Evolutionary conservation across 2,888 invertebrate genomes (phyloP), one percentile per base, ranked within the genome.

Genomic region (Hypselothyrea guttata): DNA sequence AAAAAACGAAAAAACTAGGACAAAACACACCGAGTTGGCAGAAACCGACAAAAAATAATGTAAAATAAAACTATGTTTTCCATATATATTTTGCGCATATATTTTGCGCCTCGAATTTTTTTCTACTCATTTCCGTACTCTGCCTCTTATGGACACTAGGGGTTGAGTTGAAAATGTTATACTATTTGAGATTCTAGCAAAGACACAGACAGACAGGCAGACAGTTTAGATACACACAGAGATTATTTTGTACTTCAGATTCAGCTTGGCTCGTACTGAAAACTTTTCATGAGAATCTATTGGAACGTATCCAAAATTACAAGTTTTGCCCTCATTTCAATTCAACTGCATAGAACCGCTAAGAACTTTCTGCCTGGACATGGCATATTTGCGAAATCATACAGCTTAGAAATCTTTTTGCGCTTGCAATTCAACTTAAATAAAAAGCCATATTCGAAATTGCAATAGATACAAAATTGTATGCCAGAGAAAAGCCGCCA

Each of bases 241-340:
- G 51, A 69, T 64, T 66, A 58, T 64, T 66, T 46, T 82, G 45
- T 45, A 58, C 62, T 66, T 66, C 35, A 60, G 46, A 38, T 11
- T 48, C 5, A 44, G 66, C 40, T 47, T 47, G 15, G 46, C 33
- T 33, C 47, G 41, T 35, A 41, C 44, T 40, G 35, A 55, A 60
- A 73, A 55, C 53, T 72, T 73, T 63, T 71, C 61, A 54, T 18
- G 35, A 54, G 55, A 65, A 72, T 65, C 66, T 63, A 70, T 87
- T 86, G 86, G 86, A 87, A 71, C 59, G 49, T 73, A 75, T 87
- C 87, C 86, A 86, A 86, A 22, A 77, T 71, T 69, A 62, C 66
- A 75, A 77, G 73, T 83, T 81, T 69, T 83, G 75, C 64, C 74
- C 77, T 69, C 71, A 71, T 75, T 86, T 81, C 68, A 71, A 78